Evolutionary conservation across 2,888 invertebrate genomes (phyloP).

Genomic region (Agriopis marginaria): DNA sequence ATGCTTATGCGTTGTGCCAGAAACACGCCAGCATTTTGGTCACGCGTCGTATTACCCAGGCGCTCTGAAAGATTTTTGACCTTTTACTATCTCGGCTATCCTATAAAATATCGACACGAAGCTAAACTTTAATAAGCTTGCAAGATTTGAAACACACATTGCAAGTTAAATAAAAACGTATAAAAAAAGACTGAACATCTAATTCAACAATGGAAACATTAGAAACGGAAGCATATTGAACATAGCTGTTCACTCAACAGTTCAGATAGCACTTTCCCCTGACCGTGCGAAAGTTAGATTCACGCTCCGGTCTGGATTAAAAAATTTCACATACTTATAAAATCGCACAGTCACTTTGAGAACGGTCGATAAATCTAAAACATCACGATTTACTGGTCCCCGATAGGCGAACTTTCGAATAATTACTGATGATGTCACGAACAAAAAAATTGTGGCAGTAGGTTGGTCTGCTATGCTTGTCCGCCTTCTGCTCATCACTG

Average conservation of each 20-base stretch:
- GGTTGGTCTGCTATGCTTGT: constrained; percentile 11
- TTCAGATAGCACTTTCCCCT: constrained; percentile 10
- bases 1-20: too few species aligned
- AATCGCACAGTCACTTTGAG: constrained; percentile 19
- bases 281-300: constrained; percentile 19
- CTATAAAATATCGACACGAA: too few species aligned
- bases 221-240: constrained; percentile 7
- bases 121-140: too few species aligned
- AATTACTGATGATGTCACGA: constrained; percentile 21
- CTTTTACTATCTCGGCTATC: too few species aligned
- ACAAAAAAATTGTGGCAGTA: constrained; percentile 22
- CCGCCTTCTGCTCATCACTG: constrained; percentile 20
- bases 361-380: constrained; percentile 22
- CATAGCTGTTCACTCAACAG: constrained; percentile 3
- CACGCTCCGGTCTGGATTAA: constrained; percentile 19
- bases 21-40: too few species aligned
- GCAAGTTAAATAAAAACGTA: too few species aligned
- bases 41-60: too few species aligned
- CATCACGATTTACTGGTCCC: constrained; percentile 15
- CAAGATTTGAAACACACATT: too few species aligned
- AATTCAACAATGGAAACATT: background rate
- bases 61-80: too few species aligned
- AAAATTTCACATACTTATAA: constrained; percentile 26
- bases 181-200: background rate
- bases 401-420: constrained; percentile 21